phyloP scores from a whole-genome alignment of 2,113 vertebrate genomes.

The Urocolius indicus region DNA sequence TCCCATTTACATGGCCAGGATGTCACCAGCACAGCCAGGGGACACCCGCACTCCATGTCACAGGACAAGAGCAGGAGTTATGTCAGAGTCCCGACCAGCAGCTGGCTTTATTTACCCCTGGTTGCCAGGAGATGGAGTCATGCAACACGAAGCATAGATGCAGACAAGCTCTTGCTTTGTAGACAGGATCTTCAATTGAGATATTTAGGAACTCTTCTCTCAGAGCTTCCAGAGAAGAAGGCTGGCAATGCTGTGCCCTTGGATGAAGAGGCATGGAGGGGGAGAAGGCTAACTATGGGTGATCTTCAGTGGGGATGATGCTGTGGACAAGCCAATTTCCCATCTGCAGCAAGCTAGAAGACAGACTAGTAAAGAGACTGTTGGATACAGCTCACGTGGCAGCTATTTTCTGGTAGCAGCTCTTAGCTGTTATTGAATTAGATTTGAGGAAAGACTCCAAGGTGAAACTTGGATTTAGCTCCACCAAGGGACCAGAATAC shows the following conservation, averaged over 20 bases:
- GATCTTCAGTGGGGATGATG: not conserved
- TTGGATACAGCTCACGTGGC: not conserved
- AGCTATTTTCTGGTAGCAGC: not conserved
- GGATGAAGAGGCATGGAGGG: not conserved
- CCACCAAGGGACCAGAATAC: not conserved
- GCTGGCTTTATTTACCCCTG: conserved; percentile 25
- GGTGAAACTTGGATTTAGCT: not conserved
- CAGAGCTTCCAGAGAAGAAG: not conserved
- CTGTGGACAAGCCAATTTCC: not conserved
- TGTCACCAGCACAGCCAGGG: not conserved
- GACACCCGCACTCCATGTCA: fast-evolving
- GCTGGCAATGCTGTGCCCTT: not conserved
- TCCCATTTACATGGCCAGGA: not conserved
- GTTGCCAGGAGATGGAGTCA: conserved; percentile 59
- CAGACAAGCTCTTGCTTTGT: not conserved
- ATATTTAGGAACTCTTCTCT: not conserved
- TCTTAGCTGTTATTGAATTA: not conserved
- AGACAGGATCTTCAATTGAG: not conserved
- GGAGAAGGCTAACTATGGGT: not conserved
- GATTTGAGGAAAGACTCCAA: not conserved
- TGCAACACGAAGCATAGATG: not conserved
- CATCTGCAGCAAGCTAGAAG: not conserved
- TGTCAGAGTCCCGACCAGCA: not conserved
- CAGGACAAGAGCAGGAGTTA: not conserved
- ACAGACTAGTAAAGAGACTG: not conserved